Evolutionary conservation across 2,888 invertebrate species (phyloP).

Genomic region (Theristus sp.): DNA sequence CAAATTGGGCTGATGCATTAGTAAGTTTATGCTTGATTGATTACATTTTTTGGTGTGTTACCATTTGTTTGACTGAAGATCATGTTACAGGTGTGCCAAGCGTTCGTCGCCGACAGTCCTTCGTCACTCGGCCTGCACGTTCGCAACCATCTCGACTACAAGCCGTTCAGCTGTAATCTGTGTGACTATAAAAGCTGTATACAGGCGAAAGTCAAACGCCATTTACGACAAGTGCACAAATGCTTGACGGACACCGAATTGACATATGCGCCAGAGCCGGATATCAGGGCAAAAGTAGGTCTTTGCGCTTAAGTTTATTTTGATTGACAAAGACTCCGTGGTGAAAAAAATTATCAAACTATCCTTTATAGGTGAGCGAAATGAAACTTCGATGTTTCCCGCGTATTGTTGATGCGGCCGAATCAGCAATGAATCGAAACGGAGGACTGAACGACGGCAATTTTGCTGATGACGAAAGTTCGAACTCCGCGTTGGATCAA

Average conservation of each 20-base stretch:
- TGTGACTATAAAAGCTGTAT: slow-evolving; percentile 5
- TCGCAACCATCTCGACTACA: slow-evolving; percentile 6
- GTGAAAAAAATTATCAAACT: background rate
- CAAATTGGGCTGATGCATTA: too few relatives aligned
- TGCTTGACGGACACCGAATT: background rate
- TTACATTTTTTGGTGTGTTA: too few relatives aligned
- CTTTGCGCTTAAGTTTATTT: background rate
- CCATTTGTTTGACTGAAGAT: too few relatives aligned
- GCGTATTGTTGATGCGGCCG: background rate
- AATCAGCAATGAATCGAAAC: background rate
- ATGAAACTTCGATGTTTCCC: slow-evolving; percentile 7
- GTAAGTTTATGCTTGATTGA: too few relatives aligned
- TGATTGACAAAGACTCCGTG: background rate
- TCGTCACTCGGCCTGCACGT: slow-evolving; percentile 5
- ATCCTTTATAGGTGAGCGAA: slow-evolving; percentile 3
- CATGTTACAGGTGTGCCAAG: background rate
- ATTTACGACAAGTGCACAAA: slow-evolving; percentile 5
- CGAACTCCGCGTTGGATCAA: too few relatives aligned
- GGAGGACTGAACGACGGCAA: background rate
- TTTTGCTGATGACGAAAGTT: too few relatives aligned
- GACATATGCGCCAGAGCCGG: slow-evolving; percentile 3
- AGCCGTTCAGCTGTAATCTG: slow-evolving; percentile 6
- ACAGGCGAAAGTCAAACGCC: slow-evolving; percentile 5
- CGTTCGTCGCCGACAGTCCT: background rate
- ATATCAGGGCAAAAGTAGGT: slow-evolving; percentile 1